A percentile compares a stretch with the other conserved stretches of the same genome.
These are phyloP conservation scores for Lepus europaeus DNA, from an alignment of 2,113 vertebrate genomes.

Conservation along the genomic window DNA sequence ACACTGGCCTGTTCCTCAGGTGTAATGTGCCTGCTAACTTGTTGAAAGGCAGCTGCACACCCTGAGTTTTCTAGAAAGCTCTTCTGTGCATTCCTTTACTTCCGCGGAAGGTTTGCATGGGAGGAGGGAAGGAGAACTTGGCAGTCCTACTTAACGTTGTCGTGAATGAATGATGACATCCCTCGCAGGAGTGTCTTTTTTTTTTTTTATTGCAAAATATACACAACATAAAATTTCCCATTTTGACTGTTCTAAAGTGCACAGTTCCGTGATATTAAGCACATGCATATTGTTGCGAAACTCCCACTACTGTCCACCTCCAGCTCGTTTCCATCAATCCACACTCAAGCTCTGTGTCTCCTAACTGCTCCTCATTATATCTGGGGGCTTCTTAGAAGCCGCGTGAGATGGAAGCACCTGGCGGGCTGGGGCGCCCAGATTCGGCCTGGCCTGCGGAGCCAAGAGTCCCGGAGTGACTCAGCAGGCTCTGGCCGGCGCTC, in stretches of 20 bases:
- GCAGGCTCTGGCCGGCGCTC: not conserved
- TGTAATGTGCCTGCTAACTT: not conserved
- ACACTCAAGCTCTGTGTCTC: not conserved
- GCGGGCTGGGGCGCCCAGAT: not conserved
- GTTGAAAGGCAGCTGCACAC: not conserved
- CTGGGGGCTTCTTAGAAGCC: not conserved
- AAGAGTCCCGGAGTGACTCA: conserved; percentile 70
- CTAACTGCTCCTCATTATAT: not conserved
- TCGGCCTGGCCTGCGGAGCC: not conserved
- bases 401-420: not conserved
- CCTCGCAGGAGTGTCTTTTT: not conserved
- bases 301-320: not conserved
- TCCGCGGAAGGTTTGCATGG: not conserved
- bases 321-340: not conserved
- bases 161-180: not conserved
- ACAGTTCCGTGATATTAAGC: not conserved
- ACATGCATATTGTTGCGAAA: not conserved
- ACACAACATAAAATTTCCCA: not conserved
- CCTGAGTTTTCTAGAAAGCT: not conserved
- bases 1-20: not conserved
- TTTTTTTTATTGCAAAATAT: not conserved
- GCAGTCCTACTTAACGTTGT: not conserved
- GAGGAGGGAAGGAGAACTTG: not conserved
- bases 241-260: not conserved
- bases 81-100: not conserved